A percentile compares a stretch with the other conserved stretches of the same genome.
Evolutionary conservation across 2,888 invertebrate species (phyloP).

Genomic region (Chorisops tibialis): DNA sequence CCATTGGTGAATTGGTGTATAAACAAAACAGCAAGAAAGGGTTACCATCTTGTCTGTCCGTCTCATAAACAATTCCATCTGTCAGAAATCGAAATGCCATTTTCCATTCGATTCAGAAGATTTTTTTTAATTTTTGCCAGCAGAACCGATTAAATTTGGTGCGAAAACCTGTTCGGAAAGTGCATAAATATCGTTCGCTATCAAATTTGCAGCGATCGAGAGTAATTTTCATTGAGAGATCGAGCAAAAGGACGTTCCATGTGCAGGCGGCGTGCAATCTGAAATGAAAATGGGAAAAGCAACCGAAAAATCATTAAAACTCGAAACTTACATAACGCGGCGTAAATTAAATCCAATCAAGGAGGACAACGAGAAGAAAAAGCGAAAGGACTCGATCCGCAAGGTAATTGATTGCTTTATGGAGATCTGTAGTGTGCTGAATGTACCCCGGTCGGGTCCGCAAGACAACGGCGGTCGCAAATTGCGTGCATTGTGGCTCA

Average conservation of each 20-base stretch:
- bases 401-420: constrained; percentile 38
- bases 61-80: constrained; percentile 23
- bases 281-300: constrained; percentile 20
- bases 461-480: no score
- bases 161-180: no score
- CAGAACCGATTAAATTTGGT: no score
- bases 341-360: constrained; percentile 48
- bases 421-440: no score
- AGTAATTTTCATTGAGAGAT: no score
- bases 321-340: constrained; percentile 46
- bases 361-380: constrained; percentile 47
- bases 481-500: no score
- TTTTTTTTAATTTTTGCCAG: not conserved
- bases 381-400: constrained; percentile 48
- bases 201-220: no score
- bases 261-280: constrained; percentile 13
- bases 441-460: no score
- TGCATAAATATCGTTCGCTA: no score
- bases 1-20: no score
- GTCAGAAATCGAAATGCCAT: constrained; percentile 20
- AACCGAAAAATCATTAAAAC: constrained; percentile 24
- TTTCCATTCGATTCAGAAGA: not conserved
- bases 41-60: constrained; percentile 13
- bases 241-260: not conserved
- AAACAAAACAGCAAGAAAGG: constrained; percentile 25